Conservation (phyloP, 1,140 invertebrate genomes). For the Euschistus heros region DNA sequence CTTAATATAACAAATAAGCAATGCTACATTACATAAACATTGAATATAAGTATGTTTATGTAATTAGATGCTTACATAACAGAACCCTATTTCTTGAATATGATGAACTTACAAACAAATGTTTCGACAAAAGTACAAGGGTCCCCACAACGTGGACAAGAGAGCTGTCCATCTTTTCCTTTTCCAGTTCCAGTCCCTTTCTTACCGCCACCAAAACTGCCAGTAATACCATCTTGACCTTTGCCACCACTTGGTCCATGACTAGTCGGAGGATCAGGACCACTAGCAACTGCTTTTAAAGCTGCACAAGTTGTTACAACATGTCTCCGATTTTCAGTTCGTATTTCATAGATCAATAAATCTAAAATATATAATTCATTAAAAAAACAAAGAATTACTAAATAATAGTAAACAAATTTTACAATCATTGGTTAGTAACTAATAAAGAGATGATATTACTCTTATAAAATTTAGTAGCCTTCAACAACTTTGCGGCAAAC, state of each 20-base stretch:
- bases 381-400: neutral
- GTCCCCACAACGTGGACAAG: constrained; percentile 90
- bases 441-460: constrained; percentile 1
- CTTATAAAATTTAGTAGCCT: constrained; percentile 12
- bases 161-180: constrained; percentile 45
- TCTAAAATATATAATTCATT: constrained; percentile 8
- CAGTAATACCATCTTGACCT: neutral
- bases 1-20: no score
- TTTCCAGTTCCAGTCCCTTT: constrained; percentile 26
- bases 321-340: constrained; percentile 1
- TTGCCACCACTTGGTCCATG: neutral
- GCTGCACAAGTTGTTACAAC: neutral
- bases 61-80: no score
- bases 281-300: constrained; percentile 1
- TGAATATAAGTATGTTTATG: no score
- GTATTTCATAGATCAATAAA: constrained; percentile 7
- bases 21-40: no score
- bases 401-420: no score
- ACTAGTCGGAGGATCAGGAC: neutral
- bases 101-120: constrained; percentile 69
- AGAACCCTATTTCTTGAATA: no score
- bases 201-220: constrained; percentile 8
- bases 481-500: constrained; percentile 21
- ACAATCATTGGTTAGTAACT: no score
- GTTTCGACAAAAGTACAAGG: constrained; percentile 93